A percentile compares a stretch with the other conserved stretches of the same genome.
Evolutionary conservation across 2,113 vertebrate genomes (phyloP).

Genomic region (Aramus guarauna): DNA sequence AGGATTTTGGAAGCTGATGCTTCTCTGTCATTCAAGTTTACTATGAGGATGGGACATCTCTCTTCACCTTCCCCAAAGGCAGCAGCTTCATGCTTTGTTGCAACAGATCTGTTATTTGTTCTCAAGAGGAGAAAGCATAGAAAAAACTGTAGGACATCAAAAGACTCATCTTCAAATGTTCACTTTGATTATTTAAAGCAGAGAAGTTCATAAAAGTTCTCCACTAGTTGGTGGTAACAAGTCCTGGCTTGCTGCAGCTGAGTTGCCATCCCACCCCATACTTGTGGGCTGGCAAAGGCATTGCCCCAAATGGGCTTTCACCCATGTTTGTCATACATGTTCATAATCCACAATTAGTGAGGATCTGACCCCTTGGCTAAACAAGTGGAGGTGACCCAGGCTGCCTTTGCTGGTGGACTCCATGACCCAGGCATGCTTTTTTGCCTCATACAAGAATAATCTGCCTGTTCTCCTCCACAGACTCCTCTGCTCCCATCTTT

Average conservation of each 20-base stretch:
- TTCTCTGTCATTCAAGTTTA: background rate
- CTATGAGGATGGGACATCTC: background rate
- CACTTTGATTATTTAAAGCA: background rate
- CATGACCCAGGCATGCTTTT: background rate
- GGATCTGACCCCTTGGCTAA: background rate
- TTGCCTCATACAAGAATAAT: background rate
- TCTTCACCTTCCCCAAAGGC: background rate
- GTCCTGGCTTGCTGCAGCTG: accelerated
- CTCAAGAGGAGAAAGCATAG: background rate
- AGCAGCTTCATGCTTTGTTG: background rate
- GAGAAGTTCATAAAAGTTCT: background rate
- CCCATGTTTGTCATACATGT: background rate
- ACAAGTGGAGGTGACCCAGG: background rate
- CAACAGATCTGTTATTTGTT: background rate
- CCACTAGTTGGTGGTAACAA: background rate
- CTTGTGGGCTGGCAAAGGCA: background rate
- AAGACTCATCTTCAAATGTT: background rate
- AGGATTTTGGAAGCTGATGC: background rate
- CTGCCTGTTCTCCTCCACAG: background rate
- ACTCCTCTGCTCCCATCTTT: background rate
- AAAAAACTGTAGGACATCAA: background rate
- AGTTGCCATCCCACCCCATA: background rate
- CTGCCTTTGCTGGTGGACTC: background rate
- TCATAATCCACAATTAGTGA: background rate
- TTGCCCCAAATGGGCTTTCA: background rate